Conservation (phyloP, 2,797 vertebrate species). For the Ambastaia sidthimunki region DNA sequence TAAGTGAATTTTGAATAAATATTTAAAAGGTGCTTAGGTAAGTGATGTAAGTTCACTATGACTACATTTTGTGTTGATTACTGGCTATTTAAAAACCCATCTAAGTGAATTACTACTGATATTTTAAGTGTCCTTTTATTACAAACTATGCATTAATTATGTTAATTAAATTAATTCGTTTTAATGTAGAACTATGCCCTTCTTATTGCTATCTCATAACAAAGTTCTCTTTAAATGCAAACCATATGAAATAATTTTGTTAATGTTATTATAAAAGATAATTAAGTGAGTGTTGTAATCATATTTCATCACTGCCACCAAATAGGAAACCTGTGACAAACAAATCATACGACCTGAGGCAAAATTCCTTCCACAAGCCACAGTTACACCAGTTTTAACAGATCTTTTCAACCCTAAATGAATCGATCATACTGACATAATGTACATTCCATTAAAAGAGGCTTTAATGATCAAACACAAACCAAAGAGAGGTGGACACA, state of each 20-base stretch:
- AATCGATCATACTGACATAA: not conserved
- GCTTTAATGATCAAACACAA: not conserved
- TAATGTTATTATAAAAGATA: not conserved
- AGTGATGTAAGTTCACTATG: no score
- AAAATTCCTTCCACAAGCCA: not conserved
- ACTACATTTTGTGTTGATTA: no score
- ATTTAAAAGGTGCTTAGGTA: no score
- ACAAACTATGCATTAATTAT: no score
- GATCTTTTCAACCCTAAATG: not conserved
- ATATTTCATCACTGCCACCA: not conserved
- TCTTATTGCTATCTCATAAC: not conserved
- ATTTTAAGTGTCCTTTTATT: no score
- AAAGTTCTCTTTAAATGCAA: not conserved
- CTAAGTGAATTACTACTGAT: no score
- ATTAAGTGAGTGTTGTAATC: not conserved
- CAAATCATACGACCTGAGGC: not conserved
- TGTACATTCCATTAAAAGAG: not conserved
- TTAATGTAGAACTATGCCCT: not conserved
- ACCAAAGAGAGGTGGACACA: not conserved
- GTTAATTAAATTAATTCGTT: no score
- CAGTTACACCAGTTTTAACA: not conserved
- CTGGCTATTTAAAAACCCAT: no score
- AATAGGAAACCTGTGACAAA: not conserved
- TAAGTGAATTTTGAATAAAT: no score
- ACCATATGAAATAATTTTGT: not conserved